Evolutionary conservation across 1,140 invertebrate species (phyloP), one percentile per base, ranked within the genome.

Genomic region (Drosophila sp.): DNA sequence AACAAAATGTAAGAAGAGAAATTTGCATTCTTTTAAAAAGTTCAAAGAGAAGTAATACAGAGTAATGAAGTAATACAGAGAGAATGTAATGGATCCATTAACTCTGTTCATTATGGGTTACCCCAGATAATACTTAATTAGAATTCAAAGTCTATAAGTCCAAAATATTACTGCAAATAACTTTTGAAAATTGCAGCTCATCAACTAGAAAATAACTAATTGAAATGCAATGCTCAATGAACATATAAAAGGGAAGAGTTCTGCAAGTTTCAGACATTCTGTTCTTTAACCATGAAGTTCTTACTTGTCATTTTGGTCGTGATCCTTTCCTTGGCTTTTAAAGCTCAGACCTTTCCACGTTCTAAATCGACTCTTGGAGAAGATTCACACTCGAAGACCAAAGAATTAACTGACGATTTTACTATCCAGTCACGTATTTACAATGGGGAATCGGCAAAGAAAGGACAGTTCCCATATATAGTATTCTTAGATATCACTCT

Each of bases 391-490:
- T 29, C 27, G n/a, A n/a, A 27, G 25, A 27, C 34, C 34, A 36
- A 36, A 9, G 34, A 36, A 7, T 29, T 29, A 6, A 2, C 27
- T 21, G 1, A 0, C 3, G 4, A 29, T 29, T 29, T 29, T 5
- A 7, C 27, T 38, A 4, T 38, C 0, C 11, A 38, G 36, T 0
- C 2, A 38, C 36, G 36, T 13, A 38, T 38, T 9, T 38, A 38
- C 11, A 38, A 38, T 13, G 36, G 36, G n/a, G 36, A 38, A 38
- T 5, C 3, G n/a, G 36, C 36, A 5, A 0, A 38, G 11, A 16
- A 13, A 0, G 92, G 92, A 0, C 90, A 93, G 78, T 91, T 93
- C 43, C 93, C 93, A 0, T 93, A 92, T 63, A 92, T 93, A 73
- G 92, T 61, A 2, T 32, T 5, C 5, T 8, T 50, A 5, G 0